Conservation (phyloP, 2,797 vertebrate species). For the Rhadinocentrus ornatus region DNA sequence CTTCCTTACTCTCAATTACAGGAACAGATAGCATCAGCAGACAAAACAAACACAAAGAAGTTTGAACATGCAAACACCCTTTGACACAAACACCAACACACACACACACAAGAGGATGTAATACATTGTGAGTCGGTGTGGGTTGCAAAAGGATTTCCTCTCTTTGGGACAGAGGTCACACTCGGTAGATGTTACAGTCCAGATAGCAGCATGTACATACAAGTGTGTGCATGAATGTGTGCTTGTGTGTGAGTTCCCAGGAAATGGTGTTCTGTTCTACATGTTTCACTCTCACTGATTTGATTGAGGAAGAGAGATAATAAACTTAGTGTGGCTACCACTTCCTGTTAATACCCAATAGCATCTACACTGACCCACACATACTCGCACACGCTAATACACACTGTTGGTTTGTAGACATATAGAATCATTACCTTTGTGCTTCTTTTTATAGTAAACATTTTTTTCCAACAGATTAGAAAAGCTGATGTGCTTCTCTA, state of each 20-base stretch:
- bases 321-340: conserved; percentile 74
- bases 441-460: not conserved
- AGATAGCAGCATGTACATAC: conserved; percentile 24
- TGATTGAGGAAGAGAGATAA: conserved; percentile 74
- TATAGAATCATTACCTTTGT: not conserved
- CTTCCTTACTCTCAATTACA: conserved; percentile 49
- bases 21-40: conserved; percentile 62
- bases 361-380: conserved; percentile 8
- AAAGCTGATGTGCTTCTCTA: no score
- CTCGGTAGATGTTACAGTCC: conserved; percentile 38
- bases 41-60: conserved; percentile 40
- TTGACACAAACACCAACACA: conserved; percentile 22
- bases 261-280: conserved; percentile 66
- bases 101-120: conserved; percentile 29
- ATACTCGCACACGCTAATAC: not conserved
- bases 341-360: conserved; percentile 70
- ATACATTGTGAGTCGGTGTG: conserved; percentile 44
- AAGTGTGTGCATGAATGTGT: conserved; percentile 4
- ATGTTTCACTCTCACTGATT: conserved; percentile 73
- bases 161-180: conserved; percentile 42
- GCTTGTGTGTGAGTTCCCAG: conserved; percentile 34
- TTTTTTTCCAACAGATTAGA: no score
- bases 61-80: conserved; percentile 1
- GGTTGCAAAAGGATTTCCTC: conserved; percentile 67
- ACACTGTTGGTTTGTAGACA: no score